phyloP scores from a whole-genome alignment of 2,113 vertebrate species.

The Anolis sagrei region DNA sequence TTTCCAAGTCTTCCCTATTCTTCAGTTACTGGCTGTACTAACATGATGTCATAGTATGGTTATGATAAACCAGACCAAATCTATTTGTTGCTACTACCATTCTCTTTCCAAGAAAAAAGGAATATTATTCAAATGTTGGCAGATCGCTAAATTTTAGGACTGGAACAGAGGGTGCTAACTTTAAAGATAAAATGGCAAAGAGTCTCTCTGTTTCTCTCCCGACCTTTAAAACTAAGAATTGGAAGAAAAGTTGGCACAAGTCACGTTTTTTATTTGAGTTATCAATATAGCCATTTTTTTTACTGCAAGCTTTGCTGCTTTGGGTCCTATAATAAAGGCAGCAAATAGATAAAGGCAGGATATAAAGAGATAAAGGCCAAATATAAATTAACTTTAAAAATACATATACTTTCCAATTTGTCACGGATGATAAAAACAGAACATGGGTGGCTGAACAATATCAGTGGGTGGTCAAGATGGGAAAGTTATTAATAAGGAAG shows the following conservation, averaged over 20 bases:
- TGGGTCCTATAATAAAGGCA: no score
- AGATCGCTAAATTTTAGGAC: background rate
- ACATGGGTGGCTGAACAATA: no score
- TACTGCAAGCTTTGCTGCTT: background rate
- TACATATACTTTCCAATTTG: no score
- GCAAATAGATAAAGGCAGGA: no score
- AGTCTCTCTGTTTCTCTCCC: background rate
- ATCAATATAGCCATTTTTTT: background rate
- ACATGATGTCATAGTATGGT: background rate
- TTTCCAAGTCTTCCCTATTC: background rate
- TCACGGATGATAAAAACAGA: no score
- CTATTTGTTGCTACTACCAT: no score
- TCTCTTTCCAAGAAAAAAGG: background rate
- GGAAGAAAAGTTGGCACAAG: background rate
- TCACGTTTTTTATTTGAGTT: background rate
- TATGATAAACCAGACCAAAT: background rate
- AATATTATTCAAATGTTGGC: background rate
- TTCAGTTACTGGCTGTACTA: background rate
- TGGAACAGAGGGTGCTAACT: background rate
- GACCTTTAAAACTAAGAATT: background rate
- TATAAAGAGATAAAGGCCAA: no score
- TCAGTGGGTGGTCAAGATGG: no score
- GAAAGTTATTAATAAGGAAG: no score
- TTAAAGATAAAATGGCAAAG: background rate
- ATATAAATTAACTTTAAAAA: no score